Evolutionary conservation across 2,797 vertebrate genomes (phyloP).

Genomic region (Sibirionetta formosa): DNA sequence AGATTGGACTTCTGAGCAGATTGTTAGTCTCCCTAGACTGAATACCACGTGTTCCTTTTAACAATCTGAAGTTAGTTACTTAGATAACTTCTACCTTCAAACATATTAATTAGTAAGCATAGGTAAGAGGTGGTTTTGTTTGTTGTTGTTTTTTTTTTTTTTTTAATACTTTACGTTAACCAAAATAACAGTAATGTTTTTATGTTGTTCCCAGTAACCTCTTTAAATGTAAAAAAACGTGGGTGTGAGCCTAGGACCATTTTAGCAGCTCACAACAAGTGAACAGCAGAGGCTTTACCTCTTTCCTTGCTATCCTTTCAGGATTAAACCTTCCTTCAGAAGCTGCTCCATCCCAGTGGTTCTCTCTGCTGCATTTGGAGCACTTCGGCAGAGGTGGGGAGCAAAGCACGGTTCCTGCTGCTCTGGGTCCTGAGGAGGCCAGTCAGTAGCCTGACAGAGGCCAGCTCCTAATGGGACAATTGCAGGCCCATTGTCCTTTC

Average conservation of each 20-base stretch:
- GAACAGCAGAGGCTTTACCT: neutral
- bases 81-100: neutral
- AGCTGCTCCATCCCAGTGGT: neutral
- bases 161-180: too few relatives aligned
- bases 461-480: neutral
- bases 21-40: neutral
- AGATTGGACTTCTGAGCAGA: slow-evolving; percentile 18
- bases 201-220: rapidly evolving
- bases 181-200: neutral
- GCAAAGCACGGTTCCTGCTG: neutral
- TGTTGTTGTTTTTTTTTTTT: neutral
- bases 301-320: neutral
- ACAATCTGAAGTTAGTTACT: neutral
- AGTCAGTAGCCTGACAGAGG: neutral
- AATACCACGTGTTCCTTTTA: neutral
- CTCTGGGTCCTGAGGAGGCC: rapidly evolving
- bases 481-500: neutral
- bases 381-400: neutral
- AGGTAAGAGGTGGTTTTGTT: neutral
- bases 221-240: neutral
- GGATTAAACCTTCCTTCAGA: neutral
- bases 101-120: neutral
- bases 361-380: neutral
- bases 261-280: neutral
- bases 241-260: neutral